Percentiles rank a stretch among this genome's conserved stretches.
phyloP scores from a whole-genome alignment of 30 jellyfish, hydroid and myxozoan species.

The Morbakka virulenta region DNA sequence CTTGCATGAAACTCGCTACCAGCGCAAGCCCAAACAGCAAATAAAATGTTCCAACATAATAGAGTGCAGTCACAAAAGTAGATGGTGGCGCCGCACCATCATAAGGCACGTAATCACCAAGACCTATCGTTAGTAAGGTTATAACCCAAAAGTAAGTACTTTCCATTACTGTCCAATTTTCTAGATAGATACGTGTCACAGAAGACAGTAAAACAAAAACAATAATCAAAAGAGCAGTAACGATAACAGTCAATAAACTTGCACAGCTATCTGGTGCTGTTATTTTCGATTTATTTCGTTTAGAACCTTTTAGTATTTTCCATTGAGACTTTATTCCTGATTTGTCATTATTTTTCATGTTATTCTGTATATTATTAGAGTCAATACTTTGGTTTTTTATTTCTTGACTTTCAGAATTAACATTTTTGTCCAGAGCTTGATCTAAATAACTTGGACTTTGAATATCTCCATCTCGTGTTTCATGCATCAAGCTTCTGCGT shows the following conservation, averaged over 20 bases:
- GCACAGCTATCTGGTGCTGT: background rate
- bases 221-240: constrained; percentile 6
- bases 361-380: background rate
- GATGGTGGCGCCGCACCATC: constrained; percentile 48
- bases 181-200: constrained; percentile 15
- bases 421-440: too few relatives aligned
- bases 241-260: background rate
- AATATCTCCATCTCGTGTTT: background rate
- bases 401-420: background rate
- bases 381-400: too few relatives aligned
- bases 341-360: too few relatives aligned
- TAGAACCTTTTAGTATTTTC: too few relatives aligned
- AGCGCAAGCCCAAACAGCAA: constrained; percentile 55
- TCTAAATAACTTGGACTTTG: too few relatives aligned
- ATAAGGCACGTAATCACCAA: constrained; percentile 63
- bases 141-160: constrained; percentile 60
- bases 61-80: constrained; percentile 4
- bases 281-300: background rate
- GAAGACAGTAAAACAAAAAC: constrained; percentile 16
- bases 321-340: too few relatives aligned
- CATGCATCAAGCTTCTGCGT: background rate
- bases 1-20: constrained; percentile 55
- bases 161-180: constrained; percentile 51
- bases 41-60: constrained; percentile 56
- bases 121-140: constrained; percentile 51